Percentiles rank a stretch among this genome's conserved stretches.
These are phyloP conservation scores for Orthonyx spaldingii DNA, from an alignment of 2,113 vertebrate genomes.

Conservation along the genomic window DNA sequence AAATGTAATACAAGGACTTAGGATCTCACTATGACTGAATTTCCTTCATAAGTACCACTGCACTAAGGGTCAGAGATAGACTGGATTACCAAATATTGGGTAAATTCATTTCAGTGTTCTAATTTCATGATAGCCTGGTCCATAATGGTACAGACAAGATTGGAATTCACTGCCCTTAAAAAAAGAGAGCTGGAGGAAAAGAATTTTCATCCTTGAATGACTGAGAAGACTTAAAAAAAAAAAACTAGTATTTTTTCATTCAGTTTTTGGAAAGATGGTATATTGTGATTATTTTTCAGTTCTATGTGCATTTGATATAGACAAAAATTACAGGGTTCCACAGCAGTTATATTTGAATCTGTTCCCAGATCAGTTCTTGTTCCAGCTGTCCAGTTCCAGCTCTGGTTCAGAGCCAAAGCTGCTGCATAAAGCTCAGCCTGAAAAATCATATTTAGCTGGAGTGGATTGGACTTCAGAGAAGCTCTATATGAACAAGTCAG, in stretches of 20 bases:
- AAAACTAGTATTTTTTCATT: background rate
- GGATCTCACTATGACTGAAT: background rate
- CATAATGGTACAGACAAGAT: background rate
- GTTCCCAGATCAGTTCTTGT: background rate
- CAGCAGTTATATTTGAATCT: background rate
- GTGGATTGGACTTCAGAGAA: slow-evolving; percentile 9
- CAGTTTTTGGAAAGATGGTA: background rate
- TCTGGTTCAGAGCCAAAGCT: slow-evolving; percentile 1
- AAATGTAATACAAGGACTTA: background rate
- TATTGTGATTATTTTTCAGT: background rate
- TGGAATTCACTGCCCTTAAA: background rate
- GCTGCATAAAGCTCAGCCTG: background rate
- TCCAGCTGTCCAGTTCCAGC: background rate
- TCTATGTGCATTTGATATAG: background rate
- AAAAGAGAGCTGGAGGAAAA: background rate
- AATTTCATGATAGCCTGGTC: background rate
- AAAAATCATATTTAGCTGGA: slow-evolving; percentile 24
- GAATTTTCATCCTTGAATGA: background rate
- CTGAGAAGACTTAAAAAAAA: background rate
- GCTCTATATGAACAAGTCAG: background rate
- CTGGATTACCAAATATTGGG: background rate
- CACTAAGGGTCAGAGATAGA: background rate
- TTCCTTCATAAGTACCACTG: background rate
- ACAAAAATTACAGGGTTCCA: background rate
- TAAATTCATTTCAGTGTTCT: background rate